A percentile compares a stretch with the other conserved stretches of the same genome.
phyloP scores from a whole-genome alignment of 2,888 invertebrate genomes.

The Archaeoteleia sp. region DNA sequence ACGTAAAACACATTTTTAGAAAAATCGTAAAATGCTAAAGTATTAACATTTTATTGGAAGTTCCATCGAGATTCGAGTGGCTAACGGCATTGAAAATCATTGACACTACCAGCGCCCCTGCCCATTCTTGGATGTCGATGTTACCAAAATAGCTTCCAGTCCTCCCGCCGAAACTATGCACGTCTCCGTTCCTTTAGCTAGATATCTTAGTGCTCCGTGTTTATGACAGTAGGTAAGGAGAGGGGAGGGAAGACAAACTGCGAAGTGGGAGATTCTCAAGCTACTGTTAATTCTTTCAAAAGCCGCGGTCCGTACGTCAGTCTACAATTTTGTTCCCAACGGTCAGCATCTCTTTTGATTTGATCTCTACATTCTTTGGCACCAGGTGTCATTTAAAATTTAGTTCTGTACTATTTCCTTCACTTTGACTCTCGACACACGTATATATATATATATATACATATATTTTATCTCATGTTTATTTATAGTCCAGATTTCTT shows the following conservation, averaged over 20 bases:
- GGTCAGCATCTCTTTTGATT: constrained; percentile 63
- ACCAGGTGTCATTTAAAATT: neutral
- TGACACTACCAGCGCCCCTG: constrained; percentile 69
- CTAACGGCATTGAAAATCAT: constrained; percentile 59
- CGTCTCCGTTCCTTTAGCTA: constrained; percentile 48
- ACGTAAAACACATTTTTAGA: no score
- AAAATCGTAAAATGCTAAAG: no score
- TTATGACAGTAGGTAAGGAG: constrained; percentile 39
- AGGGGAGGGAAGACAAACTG: constrained; percentile 56
- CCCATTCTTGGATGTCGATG: constrained; percentile 74
- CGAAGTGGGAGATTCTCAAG: constrained; percentile 61
- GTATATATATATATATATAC: no score
- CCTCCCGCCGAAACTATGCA: constrained; percentile 56
- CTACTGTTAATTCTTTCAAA: constrained; percentile 62
- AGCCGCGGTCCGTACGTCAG: constrained; percentile 61
- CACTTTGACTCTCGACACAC: no score
- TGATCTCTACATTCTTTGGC: no score
- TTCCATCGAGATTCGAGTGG: constrained; percentile 6
- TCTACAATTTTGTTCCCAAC: constrained; percentile 64
- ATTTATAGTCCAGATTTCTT: no score
- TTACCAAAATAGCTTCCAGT: constrained; percentile 73
- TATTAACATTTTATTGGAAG: no score
- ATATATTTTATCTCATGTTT: neutral
- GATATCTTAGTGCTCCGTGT: no score
- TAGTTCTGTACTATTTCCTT: neutral